Conservation (phyloP, 2,113 vertebrate species). For the Agapornis roseicollis region DNA sequence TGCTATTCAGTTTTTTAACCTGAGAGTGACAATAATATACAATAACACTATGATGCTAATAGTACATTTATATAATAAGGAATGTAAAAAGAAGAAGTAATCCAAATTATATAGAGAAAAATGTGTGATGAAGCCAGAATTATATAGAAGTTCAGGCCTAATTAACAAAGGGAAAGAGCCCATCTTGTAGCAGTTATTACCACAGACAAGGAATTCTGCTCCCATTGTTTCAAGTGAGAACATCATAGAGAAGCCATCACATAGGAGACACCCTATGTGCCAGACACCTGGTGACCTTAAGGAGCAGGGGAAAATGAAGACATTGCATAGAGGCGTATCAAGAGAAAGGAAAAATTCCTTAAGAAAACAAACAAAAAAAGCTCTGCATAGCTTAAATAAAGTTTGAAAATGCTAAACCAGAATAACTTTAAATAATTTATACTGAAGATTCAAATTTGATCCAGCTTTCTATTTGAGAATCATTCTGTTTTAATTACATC, state of each 20-base stretch:
- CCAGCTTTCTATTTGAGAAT: not conserved
- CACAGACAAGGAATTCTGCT: not conserved
- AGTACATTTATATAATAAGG: not conserved
- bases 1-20: slow-evolving; percentile 90
- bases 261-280: not conserved
- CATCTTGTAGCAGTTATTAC: not conserved
- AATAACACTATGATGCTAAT: not conserved
- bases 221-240: not conserved
- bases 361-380: not conserved
- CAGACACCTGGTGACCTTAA: not conserved
- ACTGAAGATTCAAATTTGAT: not conserved
- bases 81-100: not conserved
- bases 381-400: not conserved
- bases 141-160: not conserved
- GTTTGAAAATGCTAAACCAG: not conserved
- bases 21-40: slow-evolving; percentile 56
- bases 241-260: not conserved
- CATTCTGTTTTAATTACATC: not conserved
- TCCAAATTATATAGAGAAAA: not conserved
- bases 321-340: not conserved
- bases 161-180: not conserved
- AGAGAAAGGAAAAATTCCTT: not conserved
- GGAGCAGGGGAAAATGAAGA: not conserved
- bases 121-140: not conserved
- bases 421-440: not conserved